A percentile compares a stretch with the other conserved stretches of the same genome.
Evolutionary conservation across 2,888 invertebrate species (phyloP).

Genomic region (Hipparchia semele): DNA sequence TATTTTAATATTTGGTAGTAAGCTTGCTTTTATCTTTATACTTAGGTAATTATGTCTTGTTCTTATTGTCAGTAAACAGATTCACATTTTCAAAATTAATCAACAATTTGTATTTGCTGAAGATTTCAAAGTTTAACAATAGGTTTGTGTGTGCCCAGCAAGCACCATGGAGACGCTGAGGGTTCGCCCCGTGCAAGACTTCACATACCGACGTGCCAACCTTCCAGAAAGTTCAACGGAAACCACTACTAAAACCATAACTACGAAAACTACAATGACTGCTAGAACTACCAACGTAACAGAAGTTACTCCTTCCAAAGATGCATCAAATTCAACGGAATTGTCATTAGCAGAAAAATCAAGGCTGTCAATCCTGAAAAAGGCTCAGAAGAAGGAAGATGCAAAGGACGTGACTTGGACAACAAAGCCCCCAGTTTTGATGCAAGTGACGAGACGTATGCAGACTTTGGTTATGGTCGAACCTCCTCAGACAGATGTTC

Average conservation of each 20-base stretch:
- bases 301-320: neutral
- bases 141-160: slow-evolving; percentile 71
- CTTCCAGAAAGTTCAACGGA: slow-evolving; percentile 36
- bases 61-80: no score
- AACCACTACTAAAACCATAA: slow-evolving; percentile 14
- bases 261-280: slow-evolving; percentile 15
- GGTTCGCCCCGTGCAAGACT: slow-evolving; percentile 29
- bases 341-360: slow-evolving; percentile 68
- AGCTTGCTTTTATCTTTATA: no score
- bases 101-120: neutral
- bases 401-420: slow-evolving; percentile 44
- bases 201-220: slow-evolving; percentile 42
- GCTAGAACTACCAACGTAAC: slow-evolving; percentile 10
- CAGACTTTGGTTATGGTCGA: slow-evolving; percentile 68
- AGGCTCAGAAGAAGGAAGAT: slow-evolving; percentile 62
- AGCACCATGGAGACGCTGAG: slow-evolving; percentile 38
- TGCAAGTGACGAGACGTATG: slow-evolving; percentile 60
- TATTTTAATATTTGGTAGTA: no score
- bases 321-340: slow-evolving; percentile 36
- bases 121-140: slow-evolving; percentile 47
- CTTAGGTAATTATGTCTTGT: no score
- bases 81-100: no score
- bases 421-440: slow-evolving; percentile 65
- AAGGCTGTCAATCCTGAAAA: slow-evolving; percentile 67
- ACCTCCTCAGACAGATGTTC: slow-evolving; percentile 49